Conservation (phyloP, 1,140 invertebrate genomes). For the Aethina tumida region DNA sequence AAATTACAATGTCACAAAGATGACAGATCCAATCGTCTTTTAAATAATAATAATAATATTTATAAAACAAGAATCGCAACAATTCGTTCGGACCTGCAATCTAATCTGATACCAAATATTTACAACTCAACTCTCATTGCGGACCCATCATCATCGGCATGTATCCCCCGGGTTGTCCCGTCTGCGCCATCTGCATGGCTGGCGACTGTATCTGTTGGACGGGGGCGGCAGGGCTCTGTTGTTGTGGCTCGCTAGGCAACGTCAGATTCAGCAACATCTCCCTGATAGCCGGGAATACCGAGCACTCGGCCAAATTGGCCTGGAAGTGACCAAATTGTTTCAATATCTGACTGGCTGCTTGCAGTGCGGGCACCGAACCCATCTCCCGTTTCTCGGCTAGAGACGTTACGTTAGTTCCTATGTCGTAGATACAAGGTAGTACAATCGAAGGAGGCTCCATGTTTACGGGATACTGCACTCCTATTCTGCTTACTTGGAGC, state of each 20-base stretch:
- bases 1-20: too few species aligned
- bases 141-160: constrained; percentile 43
- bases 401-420: constrained; percentile 73
- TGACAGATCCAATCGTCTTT: too few species aligned
- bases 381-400: constrained; percentile 67
- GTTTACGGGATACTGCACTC: constrained; percentile 47
- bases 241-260: constrained; percentile 43
- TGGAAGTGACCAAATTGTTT: constrained; percentile 53
- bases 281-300: constrained; percentile 77
- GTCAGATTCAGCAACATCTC: constrained; percentile 74
- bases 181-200: constrained; percentile 41
- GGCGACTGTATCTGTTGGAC: constrained; percentile 46
- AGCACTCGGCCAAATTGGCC: constrained; percentile 54
- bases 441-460: constrained; percentile 70
- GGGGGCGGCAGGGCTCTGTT: constrained; percentile 37
- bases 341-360: constrained; percentile 53
- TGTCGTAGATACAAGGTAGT: constrained; percentile 82
- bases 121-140: constrained; percentile 20
- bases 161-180: constrained; percentile 37
- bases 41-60: too few species aligned
- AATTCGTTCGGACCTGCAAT: too few species aligned
- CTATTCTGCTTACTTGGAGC: constrained; percentile 75
- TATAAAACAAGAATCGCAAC: too few species aligned
- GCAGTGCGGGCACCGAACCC: constrained; percentile 48
- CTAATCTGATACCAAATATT: too few species aligned